phyloP scores from a whole-genome alignment of 2,797 vertebrate genomes.

The Ceyx erithaca region DNA sequence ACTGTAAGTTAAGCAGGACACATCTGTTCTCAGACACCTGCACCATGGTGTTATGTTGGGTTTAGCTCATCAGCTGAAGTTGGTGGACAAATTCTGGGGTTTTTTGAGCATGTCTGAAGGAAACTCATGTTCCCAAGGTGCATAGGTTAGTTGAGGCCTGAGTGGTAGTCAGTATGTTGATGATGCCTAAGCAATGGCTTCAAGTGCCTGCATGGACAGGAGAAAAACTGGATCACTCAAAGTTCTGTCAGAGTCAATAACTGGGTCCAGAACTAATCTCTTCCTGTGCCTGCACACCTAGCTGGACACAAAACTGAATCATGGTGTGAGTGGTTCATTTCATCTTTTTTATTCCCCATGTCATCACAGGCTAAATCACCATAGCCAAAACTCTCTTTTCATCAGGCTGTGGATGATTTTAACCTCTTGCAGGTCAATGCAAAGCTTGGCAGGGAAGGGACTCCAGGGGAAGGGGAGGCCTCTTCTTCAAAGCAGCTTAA shows the following conservation, averaged over 20 bases:
- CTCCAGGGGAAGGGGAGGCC: not conserved
- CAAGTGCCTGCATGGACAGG: not conserved
- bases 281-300: not conserved
- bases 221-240: not conserved
- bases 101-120: not conserved
- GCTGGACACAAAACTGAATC: not conserved
- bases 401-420: not conserved
- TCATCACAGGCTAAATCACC: not conserved
- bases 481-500: conserved; percentile 35
- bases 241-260: not conserved
- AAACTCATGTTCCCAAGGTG: not conserved
- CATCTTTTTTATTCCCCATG: not conserved
- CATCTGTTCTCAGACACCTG: not conserved
- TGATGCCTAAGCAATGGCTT: not conserved
- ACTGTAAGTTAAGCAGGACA: too few species aligned
- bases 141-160: not conserved
- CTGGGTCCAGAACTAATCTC: not conserved
- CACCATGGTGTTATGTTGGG: not conserved
- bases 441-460: not conserved
- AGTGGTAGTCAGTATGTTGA: not conserved
- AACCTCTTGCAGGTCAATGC: not conserved
- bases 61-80: not conserved
- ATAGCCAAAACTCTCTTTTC: not conserved
- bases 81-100: fast-evolving
- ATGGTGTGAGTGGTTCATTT: not conserved